Evolutionary conservation across 2,113 vertebrate genomes (phyloP), one percentile per base, ranked within the genome.

Genomic region (Megaceryle maxima): DNA sequence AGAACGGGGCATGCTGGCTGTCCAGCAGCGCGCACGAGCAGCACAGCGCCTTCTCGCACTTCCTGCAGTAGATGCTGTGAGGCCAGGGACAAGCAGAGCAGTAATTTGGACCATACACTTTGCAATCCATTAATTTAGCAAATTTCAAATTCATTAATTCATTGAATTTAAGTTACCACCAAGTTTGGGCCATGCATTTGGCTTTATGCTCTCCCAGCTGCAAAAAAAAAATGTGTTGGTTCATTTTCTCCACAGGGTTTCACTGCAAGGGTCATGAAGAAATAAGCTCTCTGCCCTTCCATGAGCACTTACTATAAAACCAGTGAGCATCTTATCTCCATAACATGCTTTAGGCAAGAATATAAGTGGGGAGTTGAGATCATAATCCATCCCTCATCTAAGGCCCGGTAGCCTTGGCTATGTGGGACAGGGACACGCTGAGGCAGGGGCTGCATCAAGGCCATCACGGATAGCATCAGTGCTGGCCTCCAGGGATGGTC

Each of bases 11-110:
- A 16, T 98, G 98, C 7, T 16, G 15, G 12, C 19, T 66, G n/a
- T 98, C 98, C 79, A 98, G 94, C 39, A 98, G 76, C 0, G 96
- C 97, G 1, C 98, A 98, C 0, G 64, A 33, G 67, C 97, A 96
- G 91, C 98, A 98, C 68, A 98, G 37, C 0, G 94, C 73, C 46
- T 97, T 96, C 51, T 21, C 53, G 29, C 55, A 56, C 55, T 17
- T 56, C 55, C 28, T 29, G 29, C 55, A 56, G 55, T 31, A n/a
- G 57, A 59, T 59, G 33, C 60, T 62, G 63, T 2, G 26, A 28
- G 24, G 11, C 73, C 37, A 81, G 56, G 50, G 5, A 9, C 51
- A 62, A 69, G 17, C 14, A 57, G 60, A 68, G 22, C 8, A 10
- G 11, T 17, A 3, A 37, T 22, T 82, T 14, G 46, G 29, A 48